Percentiles rank a stretch among this genome's conserved stretches.
Evolutionary conservation across 2,888 invertebrate genomes (phyloP).

Genomic region (Leucoptera coffeella): DNA sequence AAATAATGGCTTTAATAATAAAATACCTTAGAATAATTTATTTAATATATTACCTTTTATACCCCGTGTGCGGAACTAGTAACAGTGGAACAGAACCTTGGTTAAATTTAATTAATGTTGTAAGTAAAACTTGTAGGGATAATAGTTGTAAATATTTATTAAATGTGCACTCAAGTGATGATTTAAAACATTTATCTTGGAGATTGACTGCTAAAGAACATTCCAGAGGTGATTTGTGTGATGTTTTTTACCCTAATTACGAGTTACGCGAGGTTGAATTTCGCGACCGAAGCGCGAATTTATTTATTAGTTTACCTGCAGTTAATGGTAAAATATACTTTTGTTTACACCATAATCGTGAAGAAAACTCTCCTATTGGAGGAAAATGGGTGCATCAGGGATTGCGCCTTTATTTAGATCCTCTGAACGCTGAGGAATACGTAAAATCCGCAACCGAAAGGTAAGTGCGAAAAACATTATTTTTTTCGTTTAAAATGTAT

Average conservation of each 20-base stretch:
- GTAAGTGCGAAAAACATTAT: no score
- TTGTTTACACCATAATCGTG: constrained; percentile 20
- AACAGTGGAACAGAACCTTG: constrained; percentile 17
- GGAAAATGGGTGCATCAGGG: constrained; percentile 51
- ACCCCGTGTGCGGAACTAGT: no score
- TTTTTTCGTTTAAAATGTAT: no score
- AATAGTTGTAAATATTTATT: constrained; percentile 43
- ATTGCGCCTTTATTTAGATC: constrained; percentile 25
- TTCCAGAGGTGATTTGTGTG: constrained; percentile 22
- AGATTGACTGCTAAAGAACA: constrained; percentile 25
- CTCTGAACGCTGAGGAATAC: no score
- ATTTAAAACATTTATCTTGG: constrained; percentile 35
- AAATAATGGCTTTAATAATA: no score
- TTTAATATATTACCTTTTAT: no score
- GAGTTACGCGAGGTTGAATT: constrained; percentile 28
- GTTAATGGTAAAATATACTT: constrained; percentile 21
- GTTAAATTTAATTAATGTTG: constrained; percentile 22
- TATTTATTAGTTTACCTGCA: constrained; percentile 22
- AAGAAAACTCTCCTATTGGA: constrained; percentile 17
- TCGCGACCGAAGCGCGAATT: constrained; percentile 15
- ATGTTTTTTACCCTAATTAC: constrained; percentile 26
- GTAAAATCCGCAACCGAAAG: no score
- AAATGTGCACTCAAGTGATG: constrained; percentile 28
- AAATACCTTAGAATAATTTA: no score
- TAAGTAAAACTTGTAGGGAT: constrained; percentile 16